Percentiles rank a stretch among this genome's conserved stretches.
phyloP scores from a whole-genome alignment of 2,888 invertebrate species.

The Lasiommata megera region DNA sequence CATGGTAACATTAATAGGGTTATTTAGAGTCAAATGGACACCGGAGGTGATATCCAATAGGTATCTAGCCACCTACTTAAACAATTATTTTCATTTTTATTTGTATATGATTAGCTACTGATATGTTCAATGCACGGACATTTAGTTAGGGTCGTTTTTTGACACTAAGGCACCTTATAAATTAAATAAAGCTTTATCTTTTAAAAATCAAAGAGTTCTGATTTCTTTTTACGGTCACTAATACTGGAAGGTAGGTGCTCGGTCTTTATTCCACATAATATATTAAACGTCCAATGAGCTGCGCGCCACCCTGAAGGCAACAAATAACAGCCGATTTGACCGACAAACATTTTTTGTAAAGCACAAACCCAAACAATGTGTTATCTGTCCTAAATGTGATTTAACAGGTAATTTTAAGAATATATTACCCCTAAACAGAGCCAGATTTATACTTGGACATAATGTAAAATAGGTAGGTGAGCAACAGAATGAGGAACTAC shows the following conservation, averaged over 20 bases:
- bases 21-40: conserved; percentile 17
- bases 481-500: conserved; percentile 76
- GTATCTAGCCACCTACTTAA: neutral
- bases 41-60: neutral
- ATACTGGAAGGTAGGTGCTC: conserved; percentile 30
- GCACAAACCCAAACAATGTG: conserved; percentile 71
- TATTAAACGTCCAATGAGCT: conserved; percentile 61
- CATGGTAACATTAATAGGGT: conserved; percentile 23
- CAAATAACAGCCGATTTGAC: conserved; percentile 63
- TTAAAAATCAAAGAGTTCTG: conserved; percentile 1
- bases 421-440: conserved; percentile 74
- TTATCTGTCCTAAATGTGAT: conserved; percentile 79
- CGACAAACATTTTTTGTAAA: conserved; percentile 70
- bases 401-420: conserved; percentile 79
- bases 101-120: conserved; percentile 16
- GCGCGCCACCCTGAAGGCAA: conserved; percentile 74
- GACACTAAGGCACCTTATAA: conserved; percentile 13
- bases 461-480: conserved; percentile 76
- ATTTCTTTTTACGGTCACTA: conserved; percentile 16
- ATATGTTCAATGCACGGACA: conserved; percentile 5
- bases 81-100: conserved; percentile 35
- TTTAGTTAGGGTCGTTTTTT: conserved; percentile 2
- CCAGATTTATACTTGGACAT: conserved; percentile 67
- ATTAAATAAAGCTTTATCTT: conserved; percentile 12
- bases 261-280: conserved; percentile 51